phyloP scores from a whole-genome alignment of 1,140 invertebrate genomes.

The Hermatobates lingyangjiaoensis region DNA sequence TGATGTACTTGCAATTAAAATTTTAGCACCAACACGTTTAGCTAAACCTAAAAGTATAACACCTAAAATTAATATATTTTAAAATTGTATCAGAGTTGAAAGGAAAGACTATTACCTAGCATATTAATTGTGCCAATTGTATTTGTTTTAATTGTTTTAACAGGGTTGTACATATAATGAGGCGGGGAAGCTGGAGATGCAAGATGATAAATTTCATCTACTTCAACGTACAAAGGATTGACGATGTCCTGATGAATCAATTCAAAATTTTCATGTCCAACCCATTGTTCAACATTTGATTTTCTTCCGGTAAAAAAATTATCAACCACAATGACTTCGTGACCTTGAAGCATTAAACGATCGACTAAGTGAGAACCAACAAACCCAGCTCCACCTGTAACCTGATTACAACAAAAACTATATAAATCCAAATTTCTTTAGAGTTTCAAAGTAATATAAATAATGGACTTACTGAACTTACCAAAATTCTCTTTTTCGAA shows the following conservation, averaged over 20 bases:
- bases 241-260: constrained; percentile 98
- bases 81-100: neutral
- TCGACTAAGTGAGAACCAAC: constrained; percentile 97
- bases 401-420: constrained; percentile 26
- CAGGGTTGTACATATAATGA: constrained; percentile 99
- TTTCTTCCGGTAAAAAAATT: constrained; percentile 97
- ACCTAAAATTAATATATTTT: constrained; percentile 1
- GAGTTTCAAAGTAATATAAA: neutral
- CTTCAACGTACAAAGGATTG: constrained; percentile 92
- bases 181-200: constrained; percentile 96
- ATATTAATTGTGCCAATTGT: constrained; percentile 99
- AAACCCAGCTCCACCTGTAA: constrained; percentile 96
- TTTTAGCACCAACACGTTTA: constrained; percentile 78
- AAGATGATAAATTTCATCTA: constrained; percentile 98
- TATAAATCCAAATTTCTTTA: neutral
- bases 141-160: constrained; percentile 99
- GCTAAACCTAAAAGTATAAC: constrained; percentile 48
- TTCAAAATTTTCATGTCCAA: constrained; percentile 98
- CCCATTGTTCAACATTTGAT: constrained; percentile 94
- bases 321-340: constrained; percentile 95
- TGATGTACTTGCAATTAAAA: constrained; percentile 93
- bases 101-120: constrained; percentile 41
- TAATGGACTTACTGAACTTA: constrained; percentile 25
- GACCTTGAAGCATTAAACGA: constrained; percentile 82
- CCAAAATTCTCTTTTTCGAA: constrained; percentile 73